phyloP scores from a whole-genome alignment of 2,113 vertebrate species.

The Thomomys bottae region DNA sequence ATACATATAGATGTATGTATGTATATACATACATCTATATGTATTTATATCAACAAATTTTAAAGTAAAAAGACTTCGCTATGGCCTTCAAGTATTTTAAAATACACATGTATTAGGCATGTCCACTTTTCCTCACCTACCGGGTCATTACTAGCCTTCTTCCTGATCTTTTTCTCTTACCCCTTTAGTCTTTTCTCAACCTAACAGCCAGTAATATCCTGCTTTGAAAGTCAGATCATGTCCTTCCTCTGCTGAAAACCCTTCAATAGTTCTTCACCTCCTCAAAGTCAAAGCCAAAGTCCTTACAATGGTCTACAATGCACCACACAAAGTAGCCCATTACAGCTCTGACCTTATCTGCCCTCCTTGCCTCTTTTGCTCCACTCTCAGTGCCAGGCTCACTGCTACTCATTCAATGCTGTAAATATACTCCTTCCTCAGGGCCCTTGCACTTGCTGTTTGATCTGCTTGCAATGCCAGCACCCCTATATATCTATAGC shows the following conservation, averaged over 20 bases:
- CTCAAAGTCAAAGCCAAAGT: conserved; percentile 4
- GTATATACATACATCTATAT: too few relatives aligned
- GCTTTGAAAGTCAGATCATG: conserved; percentile 11
- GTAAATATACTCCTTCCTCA: neutral
- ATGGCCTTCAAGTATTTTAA: too few relatives aligned
- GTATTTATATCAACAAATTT: too few relatives aligned
- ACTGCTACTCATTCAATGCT: neutral
- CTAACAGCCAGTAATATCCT: neutral
- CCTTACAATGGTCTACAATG: neutral
- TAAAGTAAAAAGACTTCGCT: neutral
- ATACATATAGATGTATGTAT: too few relatives aligned
- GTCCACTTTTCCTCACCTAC: neutral
- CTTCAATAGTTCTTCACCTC: conserved; percentile 18
- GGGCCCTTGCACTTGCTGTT: neutral
- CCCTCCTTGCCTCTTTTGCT: neutral
- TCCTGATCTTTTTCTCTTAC: neutral
- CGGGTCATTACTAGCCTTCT: neutral
- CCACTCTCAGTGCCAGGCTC: neutral
- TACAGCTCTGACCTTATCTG: neutral
- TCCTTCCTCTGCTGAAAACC: neutral
- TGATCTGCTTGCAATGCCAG: neutral
- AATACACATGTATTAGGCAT: too few relatives aligned
- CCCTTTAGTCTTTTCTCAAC: neutral
- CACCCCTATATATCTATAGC: neutral
- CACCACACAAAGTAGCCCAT: neutral